These are phyloP conservation scores for Eleginops maclovinus DNA, from an alignment of 2,113 vertebrate genomes.

Conservation along the genomic window DNA sequence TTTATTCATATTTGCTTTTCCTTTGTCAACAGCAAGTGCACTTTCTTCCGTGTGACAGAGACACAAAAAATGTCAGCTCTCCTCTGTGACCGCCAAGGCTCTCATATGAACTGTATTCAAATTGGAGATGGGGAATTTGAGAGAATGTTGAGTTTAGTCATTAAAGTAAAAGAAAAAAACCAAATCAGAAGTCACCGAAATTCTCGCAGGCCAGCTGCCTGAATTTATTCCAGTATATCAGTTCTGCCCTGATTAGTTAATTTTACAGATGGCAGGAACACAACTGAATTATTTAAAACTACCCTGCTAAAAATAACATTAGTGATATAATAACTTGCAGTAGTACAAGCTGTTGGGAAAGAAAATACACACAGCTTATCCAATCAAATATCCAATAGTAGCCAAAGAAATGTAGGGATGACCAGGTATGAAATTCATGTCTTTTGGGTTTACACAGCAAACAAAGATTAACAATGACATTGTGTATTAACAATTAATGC, in stretches of 20 bases:
- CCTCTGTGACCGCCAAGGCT: conserved; percentile 74
- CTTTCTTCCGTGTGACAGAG: conserved; percentile 69
- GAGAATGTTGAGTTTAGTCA: conserved; percentile 13
- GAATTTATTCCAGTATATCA: conserved; percentile 41
- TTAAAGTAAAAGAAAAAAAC: conserved; percentile 15
- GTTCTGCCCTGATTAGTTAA: conserved; percentile 28
- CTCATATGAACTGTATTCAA: conserved; percentile 59
- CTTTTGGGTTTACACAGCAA: conserved; percentile 28
- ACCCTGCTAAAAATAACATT: conserved; percentile 61
- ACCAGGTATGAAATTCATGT: conserved; percentile 18
- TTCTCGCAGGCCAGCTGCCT: background rate
- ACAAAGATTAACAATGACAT: conserved; percentile 40
- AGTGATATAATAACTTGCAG: conserved; percentile 43
- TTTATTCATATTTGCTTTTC: conserved; percentile 71
- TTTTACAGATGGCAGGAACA: conserved; percentile 55
- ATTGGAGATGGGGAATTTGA: background rate
- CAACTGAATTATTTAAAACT: conserved; percentile 69
- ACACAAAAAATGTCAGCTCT: conserved; percentile 79
- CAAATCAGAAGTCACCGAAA: conserved; percentile 10
- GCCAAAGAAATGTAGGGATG: conserved; percentile 28
- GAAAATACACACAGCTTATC: conserved; percentile 23
- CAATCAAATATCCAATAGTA: conserved; percentile 46
- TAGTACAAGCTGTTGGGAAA: conserved; percentile 24
- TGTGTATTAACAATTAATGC: conserved; percentile 24
- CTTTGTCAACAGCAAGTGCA: conserved; percentile 80